phyloP scores from a whole-genome alignment of 2,888 invertebrate species.

The Hydriomena furcata region DNA sequence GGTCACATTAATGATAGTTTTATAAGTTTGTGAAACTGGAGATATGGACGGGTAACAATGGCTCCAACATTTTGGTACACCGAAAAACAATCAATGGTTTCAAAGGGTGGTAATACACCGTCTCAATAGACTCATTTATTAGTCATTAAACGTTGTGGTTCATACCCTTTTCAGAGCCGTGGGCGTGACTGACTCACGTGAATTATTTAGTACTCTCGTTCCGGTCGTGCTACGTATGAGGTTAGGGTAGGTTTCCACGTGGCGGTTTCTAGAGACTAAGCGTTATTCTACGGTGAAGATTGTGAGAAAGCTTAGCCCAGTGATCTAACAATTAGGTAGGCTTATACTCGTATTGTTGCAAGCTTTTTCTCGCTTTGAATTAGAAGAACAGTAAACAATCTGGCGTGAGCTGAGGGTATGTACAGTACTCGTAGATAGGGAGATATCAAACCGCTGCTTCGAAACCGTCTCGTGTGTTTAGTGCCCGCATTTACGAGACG shows the following conservation, averaged over 20 bases:
- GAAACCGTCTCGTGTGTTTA: background rate
- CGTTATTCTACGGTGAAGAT: too few relatives aligned
- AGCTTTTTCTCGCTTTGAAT: too few relatives aligned
- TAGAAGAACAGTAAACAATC: too few relatives aligned
- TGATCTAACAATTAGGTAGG: too few relatives aligned
- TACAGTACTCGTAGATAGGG: too few relatives aligned
- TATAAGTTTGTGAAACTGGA: too few relatives aligned
- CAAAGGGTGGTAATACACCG: constrained; percentile 35
- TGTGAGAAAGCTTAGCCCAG: too few relatives aligned
- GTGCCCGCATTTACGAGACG: constrained; percentile 6
- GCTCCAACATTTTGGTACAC: constrained; percentile 1
- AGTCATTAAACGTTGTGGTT: constrained; percentile 52
- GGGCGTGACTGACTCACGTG: constrained; percentile 58
- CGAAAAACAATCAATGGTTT: constrained; percentile 27
- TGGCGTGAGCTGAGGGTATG: too few relatives aligned
- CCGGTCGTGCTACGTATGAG: constrained; percentile 48
- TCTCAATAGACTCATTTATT: constrained; percentile 36
- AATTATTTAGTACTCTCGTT: constrained; percentile 66
- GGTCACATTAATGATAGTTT: too few relatives aligned
- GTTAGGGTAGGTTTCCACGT: constrained; percentile 36
- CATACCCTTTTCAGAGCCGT: constrained; percentile 65
- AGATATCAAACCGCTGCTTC: too few relatives aligned
- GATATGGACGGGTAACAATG: background rate
- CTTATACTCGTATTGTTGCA: too few relatives aligned
- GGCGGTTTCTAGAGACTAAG: too few relatives aligned